Evolutionary conservation across 2,888 invertebrate species (phyloP).

Genomic region (Oscheius sp.): DNA sequence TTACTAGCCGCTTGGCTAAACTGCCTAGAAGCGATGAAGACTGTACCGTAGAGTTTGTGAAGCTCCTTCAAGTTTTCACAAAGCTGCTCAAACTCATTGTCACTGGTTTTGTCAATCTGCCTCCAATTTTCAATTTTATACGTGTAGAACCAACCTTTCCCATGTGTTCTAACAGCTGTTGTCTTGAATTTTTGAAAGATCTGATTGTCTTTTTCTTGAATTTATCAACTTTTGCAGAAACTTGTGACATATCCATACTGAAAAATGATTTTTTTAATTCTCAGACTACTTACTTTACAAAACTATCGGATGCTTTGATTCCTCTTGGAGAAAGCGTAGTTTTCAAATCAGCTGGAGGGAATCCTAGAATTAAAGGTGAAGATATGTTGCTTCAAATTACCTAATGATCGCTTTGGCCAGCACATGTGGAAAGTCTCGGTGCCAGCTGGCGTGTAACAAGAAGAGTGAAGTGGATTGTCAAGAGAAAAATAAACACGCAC

Average conservation of each 20-base stretch:
- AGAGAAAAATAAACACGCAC: too few relatives aligned
- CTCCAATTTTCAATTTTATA: not conserved
- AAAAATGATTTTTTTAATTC: not conserved
- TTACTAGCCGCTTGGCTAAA: constrained; percentile 88
- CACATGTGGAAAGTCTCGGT: too few relatives aligned
- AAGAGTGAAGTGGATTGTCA: too few relatives aligned
- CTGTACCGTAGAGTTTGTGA: constrained; percentile 75
- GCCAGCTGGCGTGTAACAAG: too few relatives aligned
- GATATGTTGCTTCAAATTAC: too few relatives aligned
- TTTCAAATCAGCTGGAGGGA: not conserved
- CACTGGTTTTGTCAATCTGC: constrained; percentile 72
- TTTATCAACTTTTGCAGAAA: constrained; percentile 82
- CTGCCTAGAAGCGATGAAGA: constrained; percentile 85
- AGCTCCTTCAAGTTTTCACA: constrained; percentile 87
- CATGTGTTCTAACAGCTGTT: constrained; percentile 92
- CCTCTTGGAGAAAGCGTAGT: not conserved
- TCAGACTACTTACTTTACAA: constrained; percentile 30
- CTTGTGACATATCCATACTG: constrained; percentile 49
- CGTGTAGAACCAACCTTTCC: constrained; percentile 78
- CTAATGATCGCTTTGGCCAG: too few relatives aligned
- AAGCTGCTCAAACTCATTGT: constrained; percentile 87
- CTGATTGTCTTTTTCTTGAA: constrained; percentile 96
- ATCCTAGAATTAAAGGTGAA: not conserved
- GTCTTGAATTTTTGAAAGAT: constrained; percentile 96
- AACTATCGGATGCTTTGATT: constrained; percentile 30